These are phyloP conservation scores for Leucania comma DNA, from an alignment of 2,888 invertebrate species.

Conservation along the genomic window DNA sequence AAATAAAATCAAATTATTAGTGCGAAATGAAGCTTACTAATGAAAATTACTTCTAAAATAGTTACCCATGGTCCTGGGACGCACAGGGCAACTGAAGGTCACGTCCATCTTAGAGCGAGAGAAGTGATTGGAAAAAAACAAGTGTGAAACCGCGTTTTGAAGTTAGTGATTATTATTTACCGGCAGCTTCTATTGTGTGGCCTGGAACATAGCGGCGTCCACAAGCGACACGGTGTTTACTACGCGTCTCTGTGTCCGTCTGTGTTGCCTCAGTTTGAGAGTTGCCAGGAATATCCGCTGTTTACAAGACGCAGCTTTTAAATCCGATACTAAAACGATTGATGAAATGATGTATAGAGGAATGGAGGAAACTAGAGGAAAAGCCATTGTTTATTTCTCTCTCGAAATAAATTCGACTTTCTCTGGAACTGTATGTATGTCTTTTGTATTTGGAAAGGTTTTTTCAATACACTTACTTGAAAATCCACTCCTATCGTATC, in stretches of 20 bases:
- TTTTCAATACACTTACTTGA: too few relatives aligned
- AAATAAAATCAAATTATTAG: too few relatives aligned
- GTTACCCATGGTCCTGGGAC: too few relatives aligned
- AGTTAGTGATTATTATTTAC: background rate
- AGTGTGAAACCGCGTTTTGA: too few relatives aligned
- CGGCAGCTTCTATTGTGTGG: constrained; percentile 13
- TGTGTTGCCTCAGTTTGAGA: constrained; percentile 56
- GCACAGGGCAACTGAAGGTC: too few relatives aligned
- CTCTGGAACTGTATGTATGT: background rate
- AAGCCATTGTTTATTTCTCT: constrained; percentile 40
- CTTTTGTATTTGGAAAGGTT: constrained; percentile 1
- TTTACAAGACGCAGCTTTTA: constrained; percentile 59
- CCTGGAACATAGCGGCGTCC: constrained; percentile 53
- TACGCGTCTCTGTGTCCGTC: constrained; percentile 60
- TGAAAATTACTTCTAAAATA: too few relatives aligned
- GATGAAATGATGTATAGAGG: constrained; percentile 47
- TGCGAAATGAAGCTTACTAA: too few relatives aligned
- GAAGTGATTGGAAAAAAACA: too few relatives aligned
- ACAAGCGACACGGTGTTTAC: constrained; percentile 60
- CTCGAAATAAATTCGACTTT: constrained; percentile 17
- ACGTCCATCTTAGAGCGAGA: too few relatives aligned
- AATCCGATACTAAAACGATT: constrained; percentile 62
- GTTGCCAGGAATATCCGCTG: constrained; percentile 64
- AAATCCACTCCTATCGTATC: too few relatives aligned
- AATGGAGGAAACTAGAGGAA: constrained; percentile 19